Percentiles rank a stretch among this genome's conserved stretches.
These are phyloP conservation scores for rat (Rattus norvegicus) DNA, from an alignment of 2,113 vertebrate genomes.

Conservation along the genomic window DNA sequence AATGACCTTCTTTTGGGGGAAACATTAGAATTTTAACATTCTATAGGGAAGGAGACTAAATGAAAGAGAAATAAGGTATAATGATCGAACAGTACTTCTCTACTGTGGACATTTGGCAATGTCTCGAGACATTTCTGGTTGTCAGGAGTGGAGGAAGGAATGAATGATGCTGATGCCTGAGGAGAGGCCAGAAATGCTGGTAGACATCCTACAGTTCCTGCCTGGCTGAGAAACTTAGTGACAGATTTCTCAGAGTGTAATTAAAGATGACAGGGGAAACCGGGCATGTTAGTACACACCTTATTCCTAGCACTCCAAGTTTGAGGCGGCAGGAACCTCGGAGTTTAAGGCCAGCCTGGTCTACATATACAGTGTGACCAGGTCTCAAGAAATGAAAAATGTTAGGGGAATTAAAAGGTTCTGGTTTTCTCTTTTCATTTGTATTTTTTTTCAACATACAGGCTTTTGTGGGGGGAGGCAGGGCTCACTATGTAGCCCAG, in stretches of 20 bases:
- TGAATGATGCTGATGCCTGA: neutral
- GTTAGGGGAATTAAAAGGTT: neutral
- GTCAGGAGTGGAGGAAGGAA: neutral
- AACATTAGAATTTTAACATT: constrained; percentile 33
- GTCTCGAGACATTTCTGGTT: constrained; percentile 20
- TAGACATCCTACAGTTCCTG: neutral
- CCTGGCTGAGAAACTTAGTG: neutral
- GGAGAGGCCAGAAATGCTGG: neutral
- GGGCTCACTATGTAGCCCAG: neutral
- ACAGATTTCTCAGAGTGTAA: constrained; percentile 33
- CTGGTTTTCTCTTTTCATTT: constrained; percentile 24
- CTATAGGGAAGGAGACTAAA: neutral
- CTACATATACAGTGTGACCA: neutral
- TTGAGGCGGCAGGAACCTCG: neutral
- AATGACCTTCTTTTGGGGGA: constrained; percentile 8
- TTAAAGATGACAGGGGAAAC: neutral
- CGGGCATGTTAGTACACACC: neutral
- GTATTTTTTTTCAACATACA: constrained; percentile 7
- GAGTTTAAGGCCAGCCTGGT: neutral
- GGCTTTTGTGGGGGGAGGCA: neutral
- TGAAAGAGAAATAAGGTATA: constrained; percentile 9
- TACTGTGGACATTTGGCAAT: neutral
- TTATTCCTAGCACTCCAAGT: neutral
- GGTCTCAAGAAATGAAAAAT: neutral
- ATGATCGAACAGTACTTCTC: constrained; percentile 5